These are phyloP conservation scores for Tribolium castaneum DNA, from an alignment of 1,140 invertebrate species.

Conservation along the genomic window DNA sequence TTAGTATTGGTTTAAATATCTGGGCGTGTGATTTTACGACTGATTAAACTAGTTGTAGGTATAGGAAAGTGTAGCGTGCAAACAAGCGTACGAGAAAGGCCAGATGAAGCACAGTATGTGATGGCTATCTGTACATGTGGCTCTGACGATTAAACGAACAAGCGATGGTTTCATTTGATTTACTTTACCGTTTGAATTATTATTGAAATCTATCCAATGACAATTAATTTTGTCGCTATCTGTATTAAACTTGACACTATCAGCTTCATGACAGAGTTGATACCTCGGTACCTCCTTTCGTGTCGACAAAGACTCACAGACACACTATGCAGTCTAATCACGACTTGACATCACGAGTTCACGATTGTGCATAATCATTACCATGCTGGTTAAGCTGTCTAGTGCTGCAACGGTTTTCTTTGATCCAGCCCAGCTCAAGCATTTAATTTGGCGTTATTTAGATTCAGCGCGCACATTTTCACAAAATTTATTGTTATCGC, in stretches of 20 bases:
- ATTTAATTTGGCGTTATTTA: background rate
- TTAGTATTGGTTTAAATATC: too few species aligned
- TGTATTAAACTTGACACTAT: background rate
- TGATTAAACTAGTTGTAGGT: too few species aligned
- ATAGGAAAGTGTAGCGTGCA: background rate
- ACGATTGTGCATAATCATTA: constrained; percentile 23
- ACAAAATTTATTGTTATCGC: constrained; percentile 1
- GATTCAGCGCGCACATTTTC: background rate
- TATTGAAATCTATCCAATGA: background rate
- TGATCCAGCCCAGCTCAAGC: background rate
- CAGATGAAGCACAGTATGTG: background rate
- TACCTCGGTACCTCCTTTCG: background rate
- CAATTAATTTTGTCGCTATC: background rate
- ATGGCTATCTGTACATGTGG: background rate
- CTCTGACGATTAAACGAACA: background rate
- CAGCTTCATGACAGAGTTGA: background rate
- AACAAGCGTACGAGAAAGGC: background rate
- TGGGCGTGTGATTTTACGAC: too few species aligned
- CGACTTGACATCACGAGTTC: constrained; percentile 9
- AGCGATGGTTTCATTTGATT: background rate
- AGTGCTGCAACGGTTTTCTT: constrained; percentile 22
- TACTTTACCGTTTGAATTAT: background rate
- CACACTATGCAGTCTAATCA: constrained; percentile 17
- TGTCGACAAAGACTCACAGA: background rate
- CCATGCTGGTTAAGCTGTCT: background rate